Evolutionary conservation across 1,140 invertebrate genomes (phyloP), one percentile per base, ranked within the genome.

Genomic region (Papilio machaon): DNA sequence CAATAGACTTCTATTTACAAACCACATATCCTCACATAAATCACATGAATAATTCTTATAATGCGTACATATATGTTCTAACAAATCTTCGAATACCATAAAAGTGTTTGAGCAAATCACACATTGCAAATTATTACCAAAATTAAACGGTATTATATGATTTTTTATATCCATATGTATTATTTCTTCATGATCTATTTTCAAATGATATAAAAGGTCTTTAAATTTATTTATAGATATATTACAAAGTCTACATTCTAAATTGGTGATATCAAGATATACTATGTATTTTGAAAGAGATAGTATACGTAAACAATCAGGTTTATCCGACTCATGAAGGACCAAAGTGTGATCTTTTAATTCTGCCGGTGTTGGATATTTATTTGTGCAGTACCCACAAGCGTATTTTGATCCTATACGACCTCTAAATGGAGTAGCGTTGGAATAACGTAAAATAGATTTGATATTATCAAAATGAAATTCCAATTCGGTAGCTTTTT

Each of bases 1-100:
- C 8, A 88, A 52, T 2, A 89, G 49, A 35, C 88, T 87, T 73
- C 87, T 95, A 8, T 95, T 92, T 0, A 95, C 91, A 43, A 91
- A 91, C 6, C 88, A 89, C 2, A 83, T 86, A n/a, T 87, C 19
- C 9, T 64, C 80, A 64, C 90, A 91, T 3, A 87, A 82, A 15
- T 82, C 74, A 52, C 90, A 91, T 4, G 90, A 67, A 47, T 86
- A 89, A 75, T 91, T 91, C 43, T 83, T 88, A 17, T 87, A 91
- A 54, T 93, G 91, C 0, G 82, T 81, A n/a, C 89, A 87, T 79
- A 87, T 90, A 30, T 92, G 90, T 64, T 88, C 84, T 9, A 84
- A 81, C 1, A 91, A 73, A 1, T 85, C 85, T 84, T 90, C 88
- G 80, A 91, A 90, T 1, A 83, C 83, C n/a, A 86, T 86, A 47